Conservation (phyloP, 1,140 invertebrate species). For the Andrena cerasifolii region DNA sequence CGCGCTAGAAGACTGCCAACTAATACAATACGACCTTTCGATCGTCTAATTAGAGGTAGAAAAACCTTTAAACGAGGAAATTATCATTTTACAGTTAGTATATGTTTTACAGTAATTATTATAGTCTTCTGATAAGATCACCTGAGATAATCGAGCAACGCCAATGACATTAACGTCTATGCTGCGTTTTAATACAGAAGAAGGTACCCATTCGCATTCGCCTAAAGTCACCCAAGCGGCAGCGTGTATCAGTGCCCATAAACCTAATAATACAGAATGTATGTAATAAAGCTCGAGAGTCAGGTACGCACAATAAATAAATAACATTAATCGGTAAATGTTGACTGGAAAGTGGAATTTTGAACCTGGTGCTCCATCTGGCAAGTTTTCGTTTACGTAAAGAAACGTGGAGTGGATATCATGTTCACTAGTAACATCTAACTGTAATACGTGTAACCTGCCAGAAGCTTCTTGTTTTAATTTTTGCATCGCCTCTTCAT, state of each 20-base stretch:
- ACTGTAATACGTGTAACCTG: conserved; percentile 87
- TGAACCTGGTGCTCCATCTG: conserved; percentile 87
- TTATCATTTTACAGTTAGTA: conserved; percentile 15
- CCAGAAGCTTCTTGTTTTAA: conserved; percentile 89
- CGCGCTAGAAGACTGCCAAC: conserved; percentile 87
- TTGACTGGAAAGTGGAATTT: conserved; percentile 5
- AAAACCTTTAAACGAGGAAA: conserved; percentile 84
- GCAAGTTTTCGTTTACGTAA: conserved; percentile 89
- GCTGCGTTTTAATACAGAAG: conserved; percentile 87
- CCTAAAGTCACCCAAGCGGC: conserved; percentile 94
- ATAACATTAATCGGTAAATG: not conserved
- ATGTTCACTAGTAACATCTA: conserved; percentile 88
- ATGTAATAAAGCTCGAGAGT: conserved; percentile 14
- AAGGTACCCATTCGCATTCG: conserved; percentile 94
- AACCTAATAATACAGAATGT: conserved; percentile 76
- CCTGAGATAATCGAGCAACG: conserved; percentile 87
- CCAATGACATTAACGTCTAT: conserved; percentile 91
- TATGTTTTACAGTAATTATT: conserved; percentile 44
- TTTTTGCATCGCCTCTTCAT: conserved; percentile 86
- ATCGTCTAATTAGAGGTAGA: conserved; percentile 89
- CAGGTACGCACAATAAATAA: conserved; percentile 22
- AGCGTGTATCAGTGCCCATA: conserved; percentile 96
- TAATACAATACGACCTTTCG: conserved; percentile 87
- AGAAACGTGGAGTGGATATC: conserved; percentile 88
- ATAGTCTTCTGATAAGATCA: conserved; percentile 43